Percentiles rank a stretch among this genome's conserved stretches.
These are phyloP conservation scores for Sebastes minor DNA, from an alignment of 2,797 vertebrate species.

Conservation along the genomic window DNA sequence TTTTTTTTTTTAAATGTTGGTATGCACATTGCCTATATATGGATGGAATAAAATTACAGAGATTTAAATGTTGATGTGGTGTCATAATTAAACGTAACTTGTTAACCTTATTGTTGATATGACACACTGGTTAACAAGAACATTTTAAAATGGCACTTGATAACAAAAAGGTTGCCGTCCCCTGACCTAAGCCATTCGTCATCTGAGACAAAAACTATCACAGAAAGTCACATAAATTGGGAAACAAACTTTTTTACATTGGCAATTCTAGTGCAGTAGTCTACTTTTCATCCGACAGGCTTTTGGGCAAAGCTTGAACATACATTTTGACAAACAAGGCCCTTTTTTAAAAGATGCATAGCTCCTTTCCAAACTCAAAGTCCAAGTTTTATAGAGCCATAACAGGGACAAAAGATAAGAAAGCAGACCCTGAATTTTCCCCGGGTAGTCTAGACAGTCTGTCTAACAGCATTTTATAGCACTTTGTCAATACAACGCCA, in stretches of 20 bases:
- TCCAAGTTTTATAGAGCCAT: neutral
- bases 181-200: neutral
- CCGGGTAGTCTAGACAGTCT: neutral
- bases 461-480: neutral
- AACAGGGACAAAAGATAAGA: neutral
- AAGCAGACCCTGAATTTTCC: neutral
- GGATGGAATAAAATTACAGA: too few relatives aligned
- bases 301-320: neutral
- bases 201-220: neutral
- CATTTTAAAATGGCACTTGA: too few relatives aligned
- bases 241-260: neutral
- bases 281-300: neutral
- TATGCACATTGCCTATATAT: too few relatives aligned
- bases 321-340: neutral
- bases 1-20: too few relatives aligned
- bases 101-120: too few relatives aligned
- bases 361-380: neutral
- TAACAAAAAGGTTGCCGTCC: too few relatives aligned
- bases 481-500: neutral
- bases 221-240: neutral
- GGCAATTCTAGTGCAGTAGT: neutral
- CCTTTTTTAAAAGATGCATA: neutral
- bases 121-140: too few relatives aligned
- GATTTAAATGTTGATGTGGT: too few relatives aligned
- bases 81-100: too few relatives aligned